Evolutionary conservation across 2,888 invertebrate genomes (phyloP), one percentile per base, ranked within the genome.

Genomic region (Globia sparganii): DNA sequence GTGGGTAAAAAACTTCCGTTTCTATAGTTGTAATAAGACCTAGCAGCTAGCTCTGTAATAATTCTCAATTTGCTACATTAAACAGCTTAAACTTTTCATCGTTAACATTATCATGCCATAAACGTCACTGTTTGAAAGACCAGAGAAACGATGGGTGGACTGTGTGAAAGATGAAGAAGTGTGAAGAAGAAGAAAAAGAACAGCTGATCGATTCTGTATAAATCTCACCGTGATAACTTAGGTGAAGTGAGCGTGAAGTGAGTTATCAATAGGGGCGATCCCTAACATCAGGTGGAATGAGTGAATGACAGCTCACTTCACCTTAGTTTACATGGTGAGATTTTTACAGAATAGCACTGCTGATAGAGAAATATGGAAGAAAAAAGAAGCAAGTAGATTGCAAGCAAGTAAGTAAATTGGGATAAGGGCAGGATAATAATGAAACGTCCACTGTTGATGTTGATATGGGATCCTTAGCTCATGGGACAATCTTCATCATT

Each of bases 1-100:
- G 72, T 64, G 37, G n/a, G 61, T 80, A 80, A 61, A 71, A 75
- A 70, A 81, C 15, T 56, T 77, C 77, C 53, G 77, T 81, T 80
- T 81, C 28, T 81, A 31, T 49, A 64, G 34, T 71, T 65, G 34
- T 59, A 69, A 58, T n/a, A 69, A 58, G 25, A 56, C 21, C 43
- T 81, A 49, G 58, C n/a, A 59, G 28, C 49, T 81, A 56, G 28
- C 49, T 58, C 15, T 18, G 18, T 61, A 28, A 31, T 31, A 40
- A 25, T 37, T 67, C 21, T 25, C 31, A 61, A n/a, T n/a, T 61
- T 2, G 40, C 18, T 61, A 15, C 25, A 40, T 15, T 40, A 40
- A 13, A 40, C 40, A 40, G 13, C 40, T 13, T 40, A 40, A 13
- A 40, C n/a, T n/a, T n/a, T n/a, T n/a, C n/a, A n/a, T 34, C 11